Percentiles rank a stretch among this genome's conserved stretches.
Evolutionary conservation across 2,888 invertebrate species (phyloP).

Genomic region (Standfussiana lucernea): DNA sequence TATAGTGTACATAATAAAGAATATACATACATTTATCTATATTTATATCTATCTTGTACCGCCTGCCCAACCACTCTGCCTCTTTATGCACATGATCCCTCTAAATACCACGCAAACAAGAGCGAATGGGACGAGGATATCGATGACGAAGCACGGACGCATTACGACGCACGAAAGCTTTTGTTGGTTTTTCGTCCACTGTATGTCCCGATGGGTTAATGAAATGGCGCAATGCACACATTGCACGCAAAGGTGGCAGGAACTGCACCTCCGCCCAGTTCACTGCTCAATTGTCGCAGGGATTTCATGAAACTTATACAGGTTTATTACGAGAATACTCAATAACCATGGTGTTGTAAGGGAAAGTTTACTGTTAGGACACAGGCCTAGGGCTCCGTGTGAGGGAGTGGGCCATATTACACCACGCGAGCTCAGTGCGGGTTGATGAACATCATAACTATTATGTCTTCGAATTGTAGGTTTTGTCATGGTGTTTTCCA

Average conservation of each 20-base stretch:
- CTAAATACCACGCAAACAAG: background rate
- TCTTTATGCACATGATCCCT: background rate
- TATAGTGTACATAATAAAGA: background rate
- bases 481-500: background rate
- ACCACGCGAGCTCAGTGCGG: background rate
- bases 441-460: background rate
- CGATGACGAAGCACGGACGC: background rate
- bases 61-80: background rate
- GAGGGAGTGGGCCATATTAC: background rate
- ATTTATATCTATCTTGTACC: background rate
- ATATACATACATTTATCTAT: background rate
- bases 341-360: background rate
- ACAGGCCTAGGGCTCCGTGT: background rate
- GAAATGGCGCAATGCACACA: slow-evolving; percentile 13
- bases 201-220: background rate
- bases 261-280: background rate
- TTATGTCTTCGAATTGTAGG: background rate
- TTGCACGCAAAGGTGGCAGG: slow-evolving; percentile 4
- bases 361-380: background rate
- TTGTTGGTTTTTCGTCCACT: background rate
- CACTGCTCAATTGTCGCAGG: background rate
- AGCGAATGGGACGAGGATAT: background rate
- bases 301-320: background rate
- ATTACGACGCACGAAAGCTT: background rate
- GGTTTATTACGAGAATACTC: background rate